phyloP scores from a whole-genome alignment of 1,140 invertebrate species.

The Diuraphis noxia region DNA sequence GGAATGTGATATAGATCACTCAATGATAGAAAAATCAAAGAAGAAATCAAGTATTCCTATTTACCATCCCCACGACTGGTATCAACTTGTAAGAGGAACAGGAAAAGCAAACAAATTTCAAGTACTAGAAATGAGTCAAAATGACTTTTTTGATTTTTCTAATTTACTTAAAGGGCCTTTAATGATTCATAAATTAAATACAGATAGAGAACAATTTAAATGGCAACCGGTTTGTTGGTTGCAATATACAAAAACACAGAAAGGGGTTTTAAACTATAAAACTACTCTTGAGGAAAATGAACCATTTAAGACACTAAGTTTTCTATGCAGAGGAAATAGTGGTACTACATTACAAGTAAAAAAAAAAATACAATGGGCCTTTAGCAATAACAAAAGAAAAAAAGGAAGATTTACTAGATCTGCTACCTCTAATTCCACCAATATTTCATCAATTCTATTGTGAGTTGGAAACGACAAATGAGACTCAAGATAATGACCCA shows the following conservation, averaged over 20 bases:
- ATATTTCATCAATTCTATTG: background rate
- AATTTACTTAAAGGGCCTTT: background rate
- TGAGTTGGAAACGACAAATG: background rate
- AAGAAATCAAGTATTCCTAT: background rate
- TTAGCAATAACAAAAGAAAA: background rate
- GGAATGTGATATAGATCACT: background rate
- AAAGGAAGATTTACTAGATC: background rate
- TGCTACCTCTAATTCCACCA: background rate
- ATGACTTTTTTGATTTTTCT: constrained; percentile 9
- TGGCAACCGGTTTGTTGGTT: background rate
- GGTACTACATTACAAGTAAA: background rate
- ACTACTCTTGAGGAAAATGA: background rate
- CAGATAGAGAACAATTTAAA: background rate
- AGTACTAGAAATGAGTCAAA: background rate
- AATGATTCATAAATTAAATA: background rate
- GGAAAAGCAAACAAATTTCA: background rate
- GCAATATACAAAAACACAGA: background rate
- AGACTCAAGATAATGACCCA: background rate
- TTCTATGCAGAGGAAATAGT: background rate
- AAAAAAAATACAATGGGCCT: background rate
- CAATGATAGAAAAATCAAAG: background rate
- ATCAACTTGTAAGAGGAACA: background rate
- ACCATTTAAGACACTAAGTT: background rate
- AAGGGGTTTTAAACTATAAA: background rate
- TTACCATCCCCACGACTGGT: background rate